A percentile compares a stretch with the other conserved stretches of the same genome.
Evolutionary conservation across 2,888 invertebrate species (phyloP).

Genomic region (Onthophagus sagittarius): DNA sequence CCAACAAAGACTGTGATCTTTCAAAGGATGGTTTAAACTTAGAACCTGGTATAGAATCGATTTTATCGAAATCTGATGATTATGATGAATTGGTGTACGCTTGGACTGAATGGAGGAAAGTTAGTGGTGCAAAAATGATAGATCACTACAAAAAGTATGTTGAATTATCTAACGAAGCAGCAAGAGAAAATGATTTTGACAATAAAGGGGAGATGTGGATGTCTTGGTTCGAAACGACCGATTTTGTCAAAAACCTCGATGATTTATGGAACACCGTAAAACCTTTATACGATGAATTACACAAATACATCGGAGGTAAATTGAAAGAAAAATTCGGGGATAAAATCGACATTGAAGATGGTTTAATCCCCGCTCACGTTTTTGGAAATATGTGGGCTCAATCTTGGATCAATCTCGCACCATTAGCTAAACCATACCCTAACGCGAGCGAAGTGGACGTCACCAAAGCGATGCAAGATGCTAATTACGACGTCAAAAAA

Average conservation of each 20-base stretch:
- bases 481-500: conserved; percentile 46
- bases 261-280: conserved; percentile 57
- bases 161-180: conserved; percentile 59
- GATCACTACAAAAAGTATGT: conserved; percentile 60
- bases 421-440: conserved; percentile 53
- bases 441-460: conserved; percentile 49
- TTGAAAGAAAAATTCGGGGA: conserved; percentile 53
- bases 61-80: conserved; percentile 51
- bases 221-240: conserved; percentile 48
- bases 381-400: conserved; percentile 66
- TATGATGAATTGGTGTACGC: conserved; percentile 59
- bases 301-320: conserved; percentile 59
- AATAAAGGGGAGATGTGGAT: conserved; percentile 54
- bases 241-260: conserved; percentile 43
- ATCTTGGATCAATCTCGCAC: conserved; percentile 53
- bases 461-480: conserved; percentile 49
- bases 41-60: conserved; percentile 47
- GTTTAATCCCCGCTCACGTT: conserved; percentile 65
- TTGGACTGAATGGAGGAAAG: conserved; percentile 65
- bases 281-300: conserved; percentile 61
- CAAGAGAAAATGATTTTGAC: conserved; percentile 51
- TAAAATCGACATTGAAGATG: conserved; percentile 47
- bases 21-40: conserved; percentile 37
- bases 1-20: conserved; percentile 42
- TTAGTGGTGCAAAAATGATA: conserved; percentile 59